Base-by-base conservation (phyloP, 2,113 vertebrate species). In the crab-eating macaque (Macaca fascicularis) region DNA sequence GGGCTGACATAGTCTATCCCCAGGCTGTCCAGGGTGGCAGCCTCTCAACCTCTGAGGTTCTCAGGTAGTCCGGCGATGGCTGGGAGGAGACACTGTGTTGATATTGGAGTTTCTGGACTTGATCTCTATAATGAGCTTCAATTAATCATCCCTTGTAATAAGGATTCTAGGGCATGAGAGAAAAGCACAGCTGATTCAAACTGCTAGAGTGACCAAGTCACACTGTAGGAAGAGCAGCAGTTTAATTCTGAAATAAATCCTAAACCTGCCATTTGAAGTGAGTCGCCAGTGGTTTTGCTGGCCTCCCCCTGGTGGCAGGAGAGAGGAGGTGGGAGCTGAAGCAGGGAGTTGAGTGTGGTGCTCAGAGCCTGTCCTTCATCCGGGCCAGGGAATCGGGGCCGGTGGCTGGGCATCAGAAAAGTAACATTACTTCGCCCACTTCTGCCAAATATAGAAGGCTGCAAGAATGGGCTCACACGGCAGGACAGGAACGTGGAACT, bases 381-480 rank as follows among this genome's bases (percentile, higher is more conserved):
- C 13, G 8, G 8, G 74, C 13, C 12, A 25, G 64, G 72, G 52
- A 67, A 43, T 38, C 23, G 2, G 43, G 69, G 22, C 55, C 50
- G 0, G 7, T 72, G 20, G 45, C 30, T 20, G 22, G 30, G 17
- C 19, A 43, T 25, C 52, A 67, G 70, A 40, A 93, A 27, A 40
- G 38, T 19, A 32, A 13, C 55, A 22, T 0, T 25, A 17, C 10
- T 20, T 3, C 2, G 0, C 30, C 86, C 8, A 0, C n/a, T 23
- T n/a, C 59, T 74, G 1, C 70, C 35, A 27, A 22, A 61, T 11
- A 1, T 0, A 64, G 52, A 45, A 23, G n/a, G 50, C 59, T 11
- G 25, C 19, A 6, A 4, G 45, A 50, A 40, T 7, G 32, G 35
- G 61, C 27, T 61, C n/a, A 1, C 2, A 3, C 23, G 32, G n/a